Conservation (phyloP, 2,113 vertebrate species). For the Etia nguti region DNA sequence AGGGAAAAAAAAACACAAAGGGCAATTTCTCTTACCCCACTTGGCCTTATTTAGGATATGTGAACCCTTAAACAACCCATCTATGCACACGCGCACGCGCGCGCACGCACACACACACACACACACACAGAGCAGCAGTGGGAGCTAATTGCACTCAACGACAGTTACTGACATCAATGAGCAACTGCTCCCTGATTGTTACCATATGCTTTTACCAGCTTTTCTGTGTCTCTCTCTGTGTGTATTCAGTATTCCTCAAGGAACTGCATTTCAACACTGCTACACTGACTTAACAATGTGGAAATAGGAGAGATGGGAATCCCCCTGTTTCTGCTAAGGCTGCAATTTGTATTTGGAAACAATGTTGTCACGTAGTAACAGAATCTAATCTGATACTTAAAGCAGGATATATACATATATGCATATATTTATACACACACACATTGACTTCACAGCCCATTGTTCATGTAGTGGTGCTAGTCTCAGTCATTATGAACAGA, state of each 20-base stretch:
- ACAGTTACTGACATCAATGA: constrained; percentile 71
- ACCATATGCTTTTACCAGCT: constrained; percentile 61
- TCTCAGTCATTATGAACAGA: neutral
- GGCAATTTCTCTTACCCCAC: constrained; percentile 6
- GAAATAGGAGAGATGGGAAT: constrained; percentile 47
- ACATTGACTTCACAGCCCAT: neutral
- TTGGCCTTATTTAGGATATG: constrained; percentile 37
- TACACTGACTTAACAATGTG: constrained; percentile 30
- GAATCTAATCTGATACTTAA: neutral
- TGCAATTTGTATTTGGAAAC: constrained; percentile 45
- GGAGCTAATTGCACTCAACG: constrained; percentile 64
- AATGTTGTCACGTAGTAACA: neutral
- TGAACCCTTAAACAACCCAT: constrained; percentile 37
- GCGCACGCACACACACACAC: neutral
- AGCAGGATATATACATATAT: neutral
- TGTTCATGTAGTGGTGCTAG: neutral
- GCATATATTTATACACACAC: too few species aligned
- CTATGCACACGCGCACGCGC: neutral
- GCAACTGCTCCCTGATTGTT: constrained; percentile 65
- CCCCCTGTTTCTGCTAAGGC: constrained; percentile 34
- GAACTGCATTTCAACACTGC: constrained; percentile 53
- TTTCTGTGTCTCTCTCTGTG: constrained; percentile 20
- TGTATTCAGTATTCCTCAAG: constrained; percentile 37
- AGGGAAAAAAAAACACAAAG: neutral
- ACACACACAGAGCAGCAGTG: constrained; percentile 8